Conservation (phyloP, 2,888 invertebrate species). For the Sarcophaga carnaria region DNA sequence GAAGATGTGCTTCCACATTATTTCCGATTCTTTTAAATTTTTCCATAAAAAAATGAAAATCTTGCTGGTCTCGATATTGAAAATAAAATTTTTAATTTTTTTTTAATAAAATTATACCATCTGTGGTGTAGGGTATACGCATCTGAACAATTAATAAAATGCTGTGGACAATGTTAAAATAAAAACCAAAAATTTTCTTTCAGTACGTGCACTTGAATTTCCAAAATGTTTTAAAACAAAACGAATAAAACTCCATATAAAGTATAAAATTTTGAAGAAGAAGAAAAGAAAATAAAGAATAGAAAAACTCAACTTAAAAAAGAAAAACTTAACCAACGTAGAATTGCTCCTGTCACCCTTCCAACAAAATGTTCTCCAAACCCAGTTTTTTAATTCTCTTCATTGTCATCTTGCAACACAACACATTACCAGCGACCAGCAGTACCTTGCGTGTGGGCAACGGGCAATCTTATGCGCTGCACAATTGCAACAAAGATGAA, state of each 20-base stretch:
- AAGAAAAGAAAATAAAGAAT: neutral
- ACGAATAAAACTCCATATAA: neutral
- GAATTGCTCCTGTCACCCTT: too few species aligned
- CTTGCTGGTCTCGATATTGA: too few species aligned
- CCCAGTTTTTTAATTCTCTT: neutral
- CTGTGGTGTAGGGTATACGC: neutral
- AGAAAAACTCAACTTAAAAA: neutral
- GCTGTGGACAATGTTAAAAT: neutral
- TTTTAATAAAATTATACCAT: neutral
- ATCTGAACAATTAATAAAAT: neutral
- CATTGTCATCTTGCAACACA: too few species aligned
- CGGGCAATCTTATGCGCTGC: slow-evolving; percentile 19
- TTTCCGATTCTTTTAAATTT: too few species aligned
- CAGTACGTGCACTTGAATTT: neutral
- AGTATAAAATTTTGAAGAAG: neutral
- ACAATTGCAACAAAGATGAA: slow-evolving; percentile 61
- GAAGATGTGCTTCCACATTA: too few species aligned
- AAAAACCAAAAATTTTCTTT: neutral
- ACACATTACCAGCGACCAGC: neutral
- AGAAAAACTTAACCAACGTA: too few species aligned
- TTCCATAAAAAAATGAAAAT: too few species aligned
- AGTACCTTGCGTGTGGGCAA: neutral
- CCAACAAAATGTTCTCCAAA: too few species aligned
- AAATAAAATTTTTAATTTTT: too few species aligned
- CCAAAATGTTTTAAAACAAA: neutral